phyloP scores from a whole-genome alignment of 1,140 invertebrate genomes.

The Ceratina australensis region DNA sequence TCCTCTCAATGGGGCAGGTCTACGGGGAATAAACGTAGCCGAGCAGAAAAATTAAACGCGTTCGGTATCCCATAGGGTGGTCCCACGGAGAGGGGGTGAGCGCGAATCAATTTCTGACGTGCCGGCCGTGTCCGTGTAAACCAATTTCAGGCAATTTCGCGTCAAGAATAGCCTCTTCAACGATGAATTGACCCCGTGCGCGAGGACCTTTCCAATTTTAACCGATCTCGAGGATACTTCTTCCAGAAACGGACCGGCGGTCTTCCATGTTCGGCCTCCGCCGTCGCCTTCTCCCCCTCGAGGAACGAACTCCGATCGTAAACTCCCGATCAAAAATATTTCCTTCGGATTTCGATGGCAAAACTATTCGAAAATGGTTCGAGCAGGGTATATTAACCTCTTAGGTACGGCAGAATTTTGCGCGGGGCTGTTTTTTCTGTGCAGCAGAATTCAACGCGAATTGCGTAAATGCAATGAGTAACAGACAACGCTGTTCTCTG shows the following conservation, averaged over 20 bases:
- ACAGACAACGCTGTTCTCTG: too few relatives aligned
- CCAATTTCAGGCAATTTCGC: conserved; percentile 80
- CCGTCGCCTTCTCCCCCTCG: conserved; percentile 51
- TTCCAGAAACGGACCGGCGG: conserved; percentile 39
- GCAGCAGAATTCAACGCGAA: too few relatives aligned
- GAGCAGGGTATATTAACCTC: not conserved
- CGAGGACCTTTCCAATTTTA: conserved; percentile 78
- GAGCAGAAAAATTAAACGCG: conserved; percentile 76
- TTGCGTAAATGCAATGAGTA: too few relatives aligned
- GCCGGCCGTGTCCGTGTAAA: conserved; percentile 74
- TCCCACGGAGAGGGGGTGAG: conserved; percentile 33
- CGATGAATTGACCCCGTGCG: conserved; percentile 75
- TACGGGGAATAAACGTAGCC: conserved; percentile 57
- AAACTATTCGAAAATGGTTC: not conserved
- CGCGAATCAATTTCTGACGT: conserved; percentile 75
- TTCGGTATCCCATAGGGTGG: conserved; percentile 62
- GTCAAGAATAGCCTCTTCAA: conserved; percentile 79
- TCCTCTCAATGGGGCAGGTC: conserved; percentile 7
- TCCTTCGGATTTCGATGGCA: not conserved
- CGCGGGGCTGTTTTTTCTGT: too few relatives aligned
- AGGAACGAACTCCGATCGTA: conserved; percentile 55
- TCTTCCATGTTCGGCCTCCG: conserved; percentile 19
- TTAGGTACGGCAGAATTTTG: too few relatives aligned
- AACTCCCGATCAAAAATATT: conserved; percentile 56
- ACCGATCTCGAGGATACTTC: conserved; percentile 70